A percentile compares a stretch with the other conserved stretches of the same genome.
These are phyloP conservation scores for Ochropleura leucogaster DNA, from an alignment of 2,888 invertebrate species.

Conservation along the genomic window DNA sequence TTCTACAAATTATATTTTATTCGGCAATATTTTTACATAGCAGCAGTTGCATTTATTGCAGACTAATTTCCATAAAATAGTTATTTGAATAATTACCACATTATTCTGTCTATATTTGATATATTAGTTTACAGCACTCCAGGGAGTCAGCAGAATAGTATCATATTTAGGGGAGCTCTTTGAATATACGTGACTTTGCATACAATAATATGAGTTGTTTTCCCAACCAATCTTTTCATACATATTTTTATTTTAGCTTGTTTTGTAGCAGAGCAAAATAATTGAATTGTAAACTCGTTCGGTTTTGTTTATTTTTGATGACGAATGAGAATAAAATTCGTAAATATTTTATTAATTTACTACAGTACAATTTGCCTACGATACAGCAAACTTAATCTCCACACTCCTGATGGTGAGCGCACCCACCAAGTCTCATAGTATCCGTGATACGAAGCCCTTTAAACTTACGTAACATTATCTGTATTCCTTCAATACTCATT, in stretches of 20 bases:
- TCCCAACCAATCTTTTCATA: background rate
- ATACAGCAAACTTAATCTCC: background rate
- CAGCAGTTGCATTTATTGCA: background rate
- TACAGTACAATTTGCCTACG: too few relatives aligned
- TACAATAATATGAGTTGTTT: constrained; percentile 13
- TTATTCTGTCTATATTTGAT: constrained; percentile 40
- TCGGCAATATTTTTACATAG: too few relatives aligned
- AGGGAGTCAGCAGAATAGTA: constrained; percentile 26
- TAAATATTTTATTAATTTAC: background rate
- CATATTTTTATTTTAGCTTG: background rate
- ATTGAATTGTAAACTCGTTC: too few relatives aligned
- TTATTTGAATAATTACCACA: constrained; percentile 39
- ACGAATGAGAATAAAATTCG: background rate
- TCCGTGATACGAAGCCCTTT: background rate
- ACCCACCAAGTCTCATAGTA: too few relatives aligned
- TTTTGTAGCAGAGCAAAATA: background rate
- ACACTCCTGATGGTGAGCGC: too few relatives aligned
- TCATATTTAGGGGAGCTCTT: constrained; percentile 23
- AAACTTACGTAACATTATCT: background rate
- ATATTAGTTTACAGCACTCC: constrained; percentile 27
- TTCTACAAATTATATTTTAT: background rate
- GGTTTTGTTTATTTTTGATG: background rate
- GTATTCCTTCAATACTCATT: constrained; percentile 8
- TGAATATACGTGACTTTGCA: constrained; percentile 46
- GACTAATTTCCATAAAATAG: constrained; percentile 21